Percentiles rank a stretch among this genome's conserved stretches.
These are phyloP conservation scores for Oceanodroma tethys DNA, from an alignment of 2,113 vertebrate species.

Conservation along the genomic window DNA sequence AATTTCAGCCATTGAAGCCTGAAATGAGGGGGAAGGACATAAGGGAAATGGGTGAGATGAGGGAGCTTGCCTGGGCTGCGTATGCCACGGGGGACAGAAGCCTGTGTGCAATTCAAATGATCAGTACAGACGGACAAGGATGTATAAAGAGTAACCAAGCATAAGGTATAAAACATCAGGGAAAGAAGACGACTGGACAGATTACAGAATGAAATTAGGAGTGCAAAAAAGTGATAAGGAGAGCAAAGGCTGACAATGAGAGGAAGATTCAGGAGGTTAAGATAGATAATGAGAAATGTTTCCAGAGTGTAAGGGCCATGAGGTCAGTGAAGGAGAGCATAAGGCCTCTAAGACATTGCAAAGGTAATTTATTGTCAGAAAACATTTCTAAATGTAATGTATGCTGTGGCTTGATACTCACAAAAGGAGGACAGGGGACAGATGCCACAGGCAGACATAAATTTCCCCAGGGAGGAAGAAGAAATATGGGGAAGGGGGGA, in stretches of 20 bases:
- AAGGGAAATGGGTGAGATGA: background rate
- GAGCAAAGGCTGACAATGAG: slow-evolving; percentile 60
- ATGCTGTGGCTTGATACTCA: slow-evolving; percentile 58
- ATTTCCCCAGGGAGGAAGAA: slow-evolving; percentile 68
- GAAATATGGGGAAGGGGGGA: slow-evolving; percentile 37
- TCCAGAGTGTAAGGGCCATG: slow-evolving; percentile 1
- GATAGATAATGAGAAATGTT: slow-evolving; percentile 67
- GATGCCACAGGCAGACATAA: slow-evolving; percentile 56
- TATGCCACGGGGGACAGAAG: background rate
- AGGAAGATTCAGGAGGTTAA: slow-evolving; percentile 51
- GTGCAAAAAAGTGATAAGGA: slow-evolving; percentile 33
- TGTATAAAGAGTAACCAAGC: background rate
- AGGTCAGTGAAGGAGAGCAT: slow-evolving; percentile 26
- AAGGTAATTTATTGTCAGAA: slow-evolving; percentile 74
- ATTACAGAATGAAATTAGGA: slow-evolving; percentile 24
- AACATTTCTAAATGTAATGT: slow-evolving; percentile 60
- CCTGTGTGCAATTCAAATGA: background rate
- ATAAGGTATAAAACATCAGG: background rate
- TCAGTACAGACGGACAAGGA: background rate
- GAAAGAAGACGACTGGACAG: background rate
- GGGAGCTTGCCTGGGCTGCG: background rate
- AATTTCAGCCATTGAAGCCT: background rate
- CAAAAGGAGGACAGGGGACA: slow-evolving; percentile 72
- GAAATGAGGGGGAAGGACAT: background rate
- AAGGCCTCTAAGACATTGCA: slow-evolving; percentile 53